These are phyloP conservation scores for Trachemys scripta DNA, from an alignment of 2,113 vertebrate species.

Conservation along the genomic window DNA sequence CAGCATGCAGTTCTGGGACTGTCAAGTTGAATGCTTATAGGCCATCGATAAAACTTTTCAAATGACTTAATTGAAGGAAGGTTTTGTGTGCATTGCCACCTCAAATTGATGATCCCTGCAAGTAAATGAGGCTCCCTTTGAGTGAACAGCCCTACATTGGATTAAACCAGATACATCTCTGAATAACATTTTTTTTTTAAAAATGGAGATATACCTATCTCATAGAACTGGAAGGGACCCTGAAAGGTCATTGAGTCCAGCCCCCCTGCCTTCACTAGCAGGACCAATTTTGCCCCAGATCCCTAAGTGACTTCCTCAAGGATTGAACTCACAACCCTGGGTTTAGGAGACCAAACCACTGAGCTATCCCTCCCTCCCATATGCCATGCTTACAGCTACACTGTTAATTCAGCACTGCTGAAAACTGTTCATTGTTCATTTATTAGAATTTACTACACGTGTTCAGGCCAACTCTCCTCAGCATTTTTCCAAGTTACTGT, in stretches of 20 bases:
- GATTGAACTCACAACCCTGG: too few species aligned
- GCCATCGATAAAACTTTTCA: not conserved
- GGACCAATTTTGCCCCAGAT: too few species aligned
- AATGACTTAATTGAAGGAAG: not conserved
- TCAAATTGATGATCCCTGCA: not conserved
- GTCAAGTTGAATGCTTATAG: not conserved
- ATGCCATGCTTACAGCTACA: not conserved
- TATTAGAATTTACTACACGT: not conserved
- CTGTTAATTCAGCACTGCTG: not conserved
- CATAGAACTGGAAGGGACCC: too few species aligned
- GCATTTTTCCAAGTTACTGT: not conserved
- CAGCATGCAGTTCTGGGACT: not conserved
- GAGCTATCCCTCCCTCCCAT: not conserved
- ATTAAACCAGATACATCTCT: not conserved
- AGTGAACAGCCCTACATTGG: not conserved
- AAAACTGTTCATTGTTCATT: not conserved
- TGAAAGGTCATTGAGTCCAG: too few species aligned
- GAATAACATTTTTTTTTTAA: too few species aligned
- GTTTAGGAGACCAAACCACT: too few species aligned
- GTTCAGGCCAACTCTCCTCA: not conserved
- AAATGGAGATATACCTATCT: too few species aligned
- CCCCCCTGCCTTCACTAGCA: too few species aligned
- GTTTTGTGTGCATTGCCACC: accelerated
- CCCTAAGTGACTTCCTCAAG: too few species aligned
- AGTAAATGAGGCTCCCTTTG: not conserved